Evolutionary conservation across 2,113 vertebrate genomes (phyloP).

Genomic region (Anarrhichthys ocellatus): DNA sequence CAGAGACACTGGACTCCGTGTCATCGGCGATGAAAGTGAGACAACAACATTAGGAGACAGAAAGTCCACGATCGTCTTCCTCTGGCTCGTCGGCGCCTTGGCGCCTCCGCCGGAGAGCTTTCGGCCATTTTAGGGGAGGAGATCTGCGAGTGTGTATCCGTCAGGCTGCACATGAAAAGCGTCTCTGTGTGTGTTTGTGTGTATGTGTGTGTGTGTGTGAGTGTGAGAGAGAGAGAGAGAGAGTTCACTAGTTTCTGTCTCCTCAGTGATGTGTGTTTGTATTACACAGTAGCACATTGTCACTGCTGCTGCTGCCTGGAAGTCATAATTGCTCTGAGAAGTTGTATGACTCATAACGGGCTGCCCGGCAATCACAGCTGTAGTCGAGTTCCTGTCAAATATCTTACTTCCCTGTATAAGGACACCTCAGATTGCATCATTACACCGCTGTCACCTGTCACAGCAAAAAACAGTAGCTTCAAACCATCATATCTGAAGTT

Average conservation of each 20-base stretch:
- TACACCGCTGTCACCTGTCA: no score
- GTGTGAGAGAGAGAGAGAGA: background rate
- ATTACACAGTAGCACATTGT: slow-evolving; percentile 39
- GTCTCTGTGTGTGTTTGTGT: slow-evolving; percentile 10
- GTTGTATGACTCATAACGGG: slow-evolving; percentile 34
- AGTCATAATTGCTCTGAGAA: slow-evolving; percentile 53
- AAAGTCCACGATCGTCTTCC: background rate
- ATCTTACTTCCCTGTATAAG: no score
- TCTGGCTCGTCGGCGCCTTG: background rate
- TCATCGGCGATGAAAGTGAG: background rate
- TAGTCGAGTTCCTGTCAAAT: no score
- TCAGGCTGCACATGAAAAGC: slow-evolving; percentile 11
- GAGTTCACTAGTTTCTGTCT: slow-evolving; percentile 8
- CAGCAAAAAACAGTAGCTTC: no score
- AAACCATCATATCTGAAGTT: no score
- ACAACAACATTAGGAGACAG: background rate
- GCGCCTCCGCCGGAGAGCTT: background rate
- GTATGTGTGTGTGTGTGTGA: slow-evolving; percentile 18
- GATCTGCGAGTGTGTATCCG: slow-evolving; percentile 17
- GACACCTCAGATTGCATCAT: no score
- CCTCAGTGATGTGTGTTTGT: slow-evolving; percentile 20
- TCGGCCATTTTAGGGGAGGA: slow-evolving; percentile 59
- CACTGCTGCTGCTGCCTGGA: slow-evolving; percentile 30
- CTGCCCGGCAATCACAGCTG: slow-evolving; percentile 8
- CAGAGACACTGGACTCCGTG: background rate